Evolutionary conservation across 2,888 invertebrate genomes (phyloP).

Genomic region (Serrognathus titanus): DNA sequence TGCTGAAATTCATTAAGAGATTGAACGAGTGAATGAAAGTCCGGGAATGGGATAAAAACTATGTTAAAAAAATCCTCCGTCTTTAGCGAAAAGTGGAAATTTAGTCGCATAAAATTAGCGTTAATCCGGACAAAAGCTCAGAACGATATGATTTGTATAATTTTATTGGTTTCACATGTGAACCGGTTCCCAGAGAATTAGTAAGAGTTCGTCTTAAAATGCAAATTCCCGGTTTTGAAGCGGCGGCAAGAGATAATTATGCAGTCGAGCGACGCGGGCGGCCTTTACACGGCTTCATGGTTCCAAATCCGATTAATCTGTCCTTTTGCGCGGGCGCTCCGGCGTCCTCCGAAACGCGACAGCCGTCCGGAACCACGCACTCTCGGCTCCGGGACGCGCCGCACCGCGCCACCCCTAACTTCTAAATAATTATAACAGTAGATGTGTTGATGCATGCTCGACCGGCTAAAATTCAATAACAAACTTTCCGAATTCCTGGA

Average conservation of each 20-base stretch:
- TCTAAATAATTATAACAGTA: conserved; percentile 30
- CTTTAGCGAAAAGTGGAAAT: too few species aligned
- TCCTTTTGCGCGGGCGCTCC: conserved; percentile 31
- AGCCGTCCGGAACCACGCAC: conserved; percentile 25
- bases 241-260: conserved; percentile 44
- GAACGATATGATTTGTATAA: not conserved
- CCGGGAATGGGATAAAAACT: too few species aligned
- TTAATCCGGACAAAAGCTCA: not conserved
- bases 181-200: conserved; percentile 39
- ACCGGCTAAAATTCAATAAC: conserved; percentile 24
- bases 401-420: conserved; percentile 18
- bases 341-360: conserved; percentile 9
- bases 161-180: conserved; percentile 22
- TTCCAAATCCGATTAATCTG: conserved; percentile 49
- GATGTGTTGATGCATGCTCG: conserved; percentile 28
- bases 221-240: conserved; percentile 43
- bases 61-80: too few species aligned
- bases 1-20: too few species aligned
- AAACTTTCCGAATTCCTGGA: conserved; percentile 23
- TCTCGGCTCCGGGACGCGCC: conserved; percentile 4
- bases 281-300: conserved; percentile 48
- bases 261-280: conserved; percentile 41
- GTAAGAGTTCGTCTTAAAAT: conserved; percentile 43
- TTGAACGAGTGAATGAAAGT: too few species aligned
- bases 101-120: too few species aligned